Evolutionary conservation across 2,888 invertebrate genomes (phyloP).

Genomic region (Drosophila niveifrons): DNA sequence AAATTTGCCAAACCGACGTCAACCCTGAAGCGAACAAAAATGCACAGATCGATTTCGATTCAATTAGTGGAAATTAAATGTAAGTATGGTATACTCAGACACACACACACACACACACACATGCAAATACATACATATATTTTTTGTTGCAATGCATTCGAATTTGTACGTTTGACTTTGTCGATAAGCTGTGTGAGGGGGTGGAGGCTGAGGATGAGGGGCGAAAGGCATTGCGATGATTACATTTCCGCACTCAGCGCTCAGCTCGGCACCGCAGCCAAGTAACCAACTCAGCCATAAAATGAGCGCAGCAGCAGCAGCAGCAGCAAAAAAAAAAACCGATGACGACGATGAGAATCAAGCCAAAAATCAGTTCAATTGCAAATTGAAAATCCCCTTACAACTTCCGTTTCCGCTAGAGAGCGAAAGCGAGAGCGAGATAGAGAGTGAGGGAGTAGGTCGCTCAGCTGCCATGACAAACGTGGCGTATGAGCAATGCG

Average conservation of each 20-base stretch:
- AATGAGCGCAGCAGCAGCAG: slow-evolving; percentile 66
- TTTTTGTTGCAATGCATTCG: slow-evolving; percentile 30
- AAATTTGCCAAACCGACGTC: slow-evolving; percentile 44
- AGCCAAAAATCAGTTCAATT: slow-evolving; percentile 82
- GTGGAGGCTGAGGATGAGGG: neutral
- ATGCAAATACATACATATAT: slow-evolving; percentile 26
- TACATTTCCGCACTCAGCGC: slow-evolving; percentile 74
- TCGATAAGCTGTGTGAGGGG: slow-evolving; percentile 44
- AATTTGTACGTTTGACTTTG: slow-evolving; percentile 55
- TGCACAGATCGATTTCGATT: slow-evolving; percentile 80
- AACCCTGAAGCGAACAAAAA: slow-evolving; percentile 57
- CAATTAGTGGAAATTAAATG: slow-evolving; percentile 82
- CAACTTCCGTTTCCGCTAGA: slow-evolving; percentile 78
- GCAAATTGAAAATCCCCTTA: slow-evolving; percentile 82
- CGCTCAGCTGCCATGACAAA: slow-evolving; percentile 74
- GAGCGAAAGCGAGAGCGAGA: slow-evolving; percentile 3
- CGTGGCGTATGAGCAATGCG: slow-evolving; percentile 82
- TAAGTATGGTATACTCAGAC: slow-evolving; percentile 71
- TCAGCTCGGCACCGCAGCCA: slow-evolving; percentile 59
- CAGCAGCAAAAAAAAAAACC: slow-evolving; percentile 19
- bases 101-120: slow-evolving; percentile 7
- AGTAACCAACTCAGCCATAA: slow-evolving; percentile 79
- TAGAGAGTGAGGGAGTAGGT: slow-evolving; percentile 6
- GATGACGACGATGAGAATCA: slow-evolving; percentile 32
- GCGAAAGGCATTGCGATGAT: slow-evolving; percentile 72